Evolutionary conservation across 2,113 vertebrate genomes (phyloP).

Genomic region (Dicrurus megarhynchus): DNA sequence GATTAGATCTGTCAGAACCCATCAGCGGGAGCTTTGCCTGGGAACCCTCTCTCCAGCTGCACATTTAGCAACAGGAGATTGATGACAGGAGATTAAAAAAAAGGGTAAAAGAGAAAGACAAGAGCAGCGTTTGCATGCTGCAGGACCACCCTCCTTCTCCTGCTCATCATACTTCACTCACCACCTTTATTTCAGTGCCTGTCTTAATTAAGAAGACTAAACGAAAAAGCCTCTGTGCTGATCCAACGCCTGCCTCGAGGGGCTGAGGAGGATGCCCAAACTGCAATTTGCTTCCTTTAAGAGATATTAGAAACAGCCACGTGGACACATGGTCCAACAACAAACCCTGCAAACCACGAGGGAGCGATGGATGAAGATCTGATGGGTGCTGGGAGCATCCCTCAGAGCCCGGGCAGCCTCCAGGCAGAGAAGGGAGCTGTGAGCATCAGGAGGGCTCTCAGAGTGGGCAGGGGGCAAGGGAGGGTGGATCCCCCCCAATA

Average conservation of each 20-base stretch:
- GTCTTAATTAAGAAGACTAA: constrained; percentile 38
- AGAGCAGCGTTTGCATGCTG: not conserved
- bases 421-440: not conserved
- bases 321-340: not conserved
- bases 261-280: not conserved
- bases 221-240: not conserved
- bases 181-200: not conserved
- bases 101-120: not conserved
- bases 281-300: not conserved
- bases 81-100: not conserved
- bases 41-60: not conserved
- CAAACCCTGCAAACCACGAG: rapidly evolving
- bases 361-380: not conserved
- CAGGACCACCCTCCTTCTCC: not conserved
- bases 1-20: constrained; percentile 51
- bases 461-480: not conserved
- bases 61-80: not conserved
- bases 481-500: not conserved
- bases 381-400: not conserved
- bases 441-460: not conserved
- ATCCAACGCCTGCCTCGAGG: not conserved
- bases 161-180: not conserved
- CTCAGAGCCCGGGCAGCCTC: not conserved
- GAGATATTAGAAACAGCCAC: not conserved
- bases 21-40: not conserved